Evolutionary conservation across 1,140 invertebrate species (phyloP).

Genomic region (Idris sp.): DNA sequence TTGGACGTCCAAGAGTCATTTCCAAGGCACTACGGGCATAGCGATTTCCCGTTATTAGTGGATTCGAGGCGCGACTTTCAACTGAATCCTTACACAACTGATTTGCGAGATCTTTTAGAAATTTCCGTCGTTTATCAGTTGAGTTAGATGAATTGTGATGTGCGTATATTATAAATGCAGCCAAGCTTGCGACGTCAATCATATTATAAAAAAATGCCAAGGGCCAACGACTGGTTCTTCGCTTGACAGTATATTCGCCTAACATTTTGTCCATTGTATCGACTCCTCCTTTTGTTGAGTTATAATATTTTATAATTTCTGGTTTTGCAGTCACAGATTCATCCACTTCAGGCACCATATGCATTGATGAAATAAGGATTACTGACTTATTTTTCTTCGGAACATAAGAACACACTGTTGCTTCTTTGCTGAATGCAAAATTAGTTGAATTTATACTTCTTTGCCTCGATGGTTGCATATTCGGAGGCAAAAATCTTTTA

Average conservation of each 20-base stretch:
- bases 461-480: slow-evolving; percentile 17
- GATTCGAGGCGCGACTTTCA: too few relatives aligned
- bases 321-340: slow-evolving; percentile 46
- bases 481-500: slow-evolving; percentile 20
- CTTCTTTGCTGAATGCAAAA: slow-evolving; percentile 61
- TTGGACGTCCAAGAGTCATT: too few relatives aligned
- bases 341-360: slow-evolving; percentile 55
- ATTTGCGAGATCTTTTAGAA: too few relatives aligned
- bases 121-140: too few relatives aligned
- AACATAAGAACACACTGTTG: slow-evolving; percentile 61
- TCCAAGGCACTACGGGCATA: too few relatives aligned
- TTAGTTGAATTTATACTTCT: slow-evolving; percentile 53
- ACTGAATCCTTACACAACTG: too few relatives aligned
- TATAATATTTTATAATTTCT: slow-evolving; percentile 67
- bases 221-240: slow-evolving; percentile 63
- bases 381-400: slow-evolving; percentile 66
- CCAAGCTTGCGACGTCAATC: too few relatives aligned
- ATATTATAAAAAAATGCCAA: slow-evolving; percentile 66
- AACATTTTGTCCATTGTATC: slow-evolving; percentile 73
- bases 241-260: slow-evolving; percentile 49
- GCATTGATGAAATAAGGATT: slow-evolving; percentile 67
- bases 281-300: slow-evolving; percentile 73
- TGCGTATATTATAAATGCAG: too few relatives aligned
- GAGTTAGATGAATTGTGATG: too few relatives aligned
- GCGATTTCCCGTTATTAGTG: too few relatives aligned